Base-by-base conservation (phyloP, 2,113 vertebrate species). In the Istiophorus platypterus region DNA sequence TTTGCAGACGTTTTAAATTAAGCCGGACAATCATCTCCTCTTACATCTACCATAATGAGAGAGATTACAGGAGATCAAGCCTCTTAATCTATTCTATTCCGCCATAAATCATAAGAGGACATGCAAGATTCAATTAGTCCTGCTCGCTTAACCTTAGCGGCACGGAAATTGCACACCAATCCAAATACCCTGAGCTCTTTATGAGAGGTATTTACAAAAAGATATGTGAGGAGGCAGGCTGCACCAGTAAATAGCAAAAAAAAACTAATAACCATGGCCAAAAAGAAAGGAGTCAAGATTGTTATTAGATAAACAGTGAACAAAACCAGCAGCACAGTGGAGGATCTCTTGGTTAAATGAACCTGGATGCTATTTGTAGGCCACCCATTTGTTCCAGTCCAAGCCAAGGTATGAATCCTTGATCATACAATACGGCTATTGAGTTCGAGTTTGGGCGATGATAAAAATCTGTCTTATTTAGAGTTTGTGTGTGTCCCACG, bases 401-500 rank as follows among this genome's bases (percentile, higher is more conserved):
- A 62, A 80, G 73, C 81, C 84, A 77, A 80, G 84, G 72, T 41
- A 24, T 67, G 86, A 88, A 85, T 87, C 86, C 78, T 72, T 70
- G 74, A 67, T 68, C 70, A 79, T 71, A 92, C 85, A 90, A 85
- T 76, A 69, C 47, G 2, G 80, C 87, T 87, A 87, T 89, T 79
- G 84, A 91, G 78, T 90, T 88, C 72, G 80, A 72, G 82, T 86
- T 52, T 45, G 64, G n/a, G 71, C 70, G n/a, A 71, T 68, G 87
- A 92, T 90, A 88, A 85, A 86, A 92, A 88, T 85, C 91, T 81
- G 89, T 89, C 83, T 89, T 81, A 85, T 87, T 89, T 87, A 66
- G 69, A 85, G 63, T 75, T 77, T 77, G 68, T 78, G 66, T 84
- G 83, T 68, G 71, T 84, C 57, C 74, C 17, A 68, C 69, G 74